phyloP scores from a whole-genome alignment of 2,113 vertebrate genomes.

The Boleophthalmus pectinirostris region DNA sequence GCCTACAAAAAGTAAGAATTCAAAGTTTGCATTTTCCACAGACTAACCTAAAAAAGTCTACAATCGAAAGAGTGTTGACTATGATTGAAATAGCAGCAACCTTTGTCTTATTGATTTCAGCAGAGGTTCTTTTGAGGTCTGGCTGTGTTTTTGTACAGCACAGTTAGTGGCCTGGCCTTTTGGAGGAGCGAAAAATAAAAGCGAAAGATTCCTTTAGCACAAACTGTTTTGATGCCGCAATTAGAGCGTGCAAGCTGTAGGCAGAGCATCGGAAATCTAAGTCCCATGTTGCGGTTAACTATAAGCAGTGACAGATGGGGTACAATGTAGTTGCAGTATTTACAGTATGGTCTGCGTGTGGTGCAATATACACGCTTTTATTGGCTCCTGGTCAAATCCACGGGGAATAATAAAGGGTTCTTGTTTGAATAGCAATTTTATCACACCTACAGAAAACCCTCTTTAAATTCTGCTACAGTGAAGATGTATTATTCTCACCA shows the following conservation, averaged over 20 bases:
- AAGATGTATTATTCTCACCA: neutral
- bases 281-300: neutral
- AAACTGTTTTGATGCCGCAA: conserved; percentile 33
- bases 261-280: conserved; percentile 5
- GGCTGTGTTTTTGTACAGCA: conserved; percentile 18
- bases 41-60: conserved; percentile 54
- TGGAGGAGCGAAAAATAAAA: conserved; percentile 17
- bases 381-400: neutral
- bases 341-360: neutral
- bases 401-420: neutral
- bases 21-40: conserved; percentile 26
- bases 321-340: neutral
- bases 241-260: conserved; percentile 26
- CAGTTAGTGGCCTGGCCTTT: conserved; percentile 50
- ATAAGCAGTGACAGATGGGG: neutral
- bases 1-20: conserved; percentile 25
- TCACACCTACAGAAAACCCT: neutral
- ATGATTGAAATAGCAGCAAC: conserved; percentile 72
- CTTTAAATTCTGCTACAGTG: neutral
- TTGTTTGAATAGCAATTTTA: conserved; percentile 3
- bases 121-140: conserved; percentile 43
- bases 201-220: conserved; percentile 34
- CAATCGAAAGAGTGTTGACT: conserved; percentile 45
- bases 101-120: conserved; percentile 76
- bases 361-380: neutral